Conservation (phyloP, 2,888 invertebrate genomes). For the Plebejus argus region DNA sequence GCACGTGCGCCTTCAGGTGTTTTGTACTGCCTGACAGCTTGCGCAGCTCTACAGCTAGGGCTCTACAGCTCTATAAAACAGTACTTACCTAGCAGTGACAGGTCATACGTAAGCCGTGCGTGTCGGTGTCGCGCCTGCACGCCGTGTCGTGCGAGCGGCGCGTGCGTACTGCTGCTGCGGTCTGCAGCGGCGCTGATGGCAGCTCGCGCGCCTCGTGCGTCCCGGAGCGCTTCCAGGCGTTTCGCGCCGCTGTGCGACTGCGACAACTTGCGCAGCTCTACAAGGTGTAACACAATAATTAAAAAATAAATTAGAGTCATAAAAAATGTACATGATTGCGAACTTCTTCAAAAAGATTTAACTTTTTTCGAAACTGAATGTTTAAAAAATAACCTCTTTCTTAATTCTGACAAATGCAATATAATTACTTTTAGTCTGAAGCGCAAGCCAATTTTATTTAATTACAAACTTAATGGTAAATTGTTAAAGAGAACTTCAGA, state of each 20-base stretch:
- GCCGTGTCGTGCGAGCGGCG: slow-evolving; percentile 83
- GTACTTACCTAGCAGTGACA: slow-evolving; percentile 55
- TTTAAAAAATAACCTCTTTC: too few species aligned
- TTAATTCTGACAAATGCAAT: too few species aligned
- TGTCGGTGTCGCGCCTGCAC: slow-evolving; percentile 83
- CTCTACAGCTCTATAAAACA: too few species aligned
- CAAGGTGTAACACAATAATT: neutral
- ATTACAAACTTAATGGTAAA: too few species aligned
- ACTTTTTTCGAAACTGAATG: too few species aligned
- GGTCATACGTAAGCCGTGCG: slow-evolving; percentile 69
- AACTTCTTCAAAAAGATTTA: too few species aligned
- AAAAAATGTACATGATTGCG: too few species aligned
- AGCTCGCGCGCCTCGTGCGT: slow-evolving; percentile 54
- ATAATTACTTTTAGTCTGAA: too few species aligned
- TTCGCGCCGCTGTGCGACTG: slow-evolving; percentile 55
- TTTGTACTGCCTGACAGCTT: slow-evolving; percentile 60
- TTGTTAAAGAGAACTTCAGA: too few species aligned
- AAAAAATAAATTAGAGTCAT: too few species aligned
- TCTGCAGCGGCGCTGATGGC: slow-evolving; percentile 64
- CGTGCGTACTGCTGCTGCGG: slow-evolving; percentile 83
- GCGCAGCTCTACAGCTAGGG: slow-evolving; percentile 55
- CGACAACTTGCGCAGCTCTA: slow-evolving; percentile 64
- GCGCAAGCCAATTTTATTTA: too few species aligned
- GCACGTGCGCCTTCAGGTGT: slow-evolving; percentile 49
- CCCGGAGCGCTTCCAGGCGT: slow-evolving; percentile 49